phyloP scores from a whole-genome alignment of 92 coral and sea anemone species.

The Actinernus sp. region DNA sequence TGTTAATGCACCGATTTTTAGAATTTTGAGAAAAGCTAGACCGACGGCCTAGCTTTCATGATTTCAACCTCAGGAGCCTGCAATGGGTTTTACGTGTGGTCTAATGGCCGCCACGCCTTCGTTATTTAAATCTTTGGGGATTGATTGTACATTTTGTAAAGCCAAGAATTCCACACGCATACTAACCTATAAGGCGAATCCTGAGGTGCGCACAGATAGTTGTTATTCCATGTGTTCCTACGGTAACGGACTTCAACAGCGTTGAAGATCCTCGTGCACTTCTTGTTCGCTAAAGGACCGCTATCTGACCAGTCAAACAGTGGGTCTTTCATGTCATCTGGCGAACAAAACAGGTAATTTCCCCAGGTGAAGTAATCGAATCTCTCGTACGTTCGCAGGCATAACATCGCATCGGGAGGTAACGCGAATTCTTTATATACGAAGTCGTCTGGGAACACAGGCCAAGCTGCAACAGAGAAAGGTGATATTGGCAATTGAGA shows the following conservation, averaged over 20 bases:
- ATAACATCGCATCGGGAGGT: constrained; percentile 59
- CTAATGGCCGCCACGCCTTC: too few species aligned
- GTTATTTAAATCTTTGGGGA: too few species aligned
- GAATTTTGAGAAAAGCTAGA: too few species aligned
- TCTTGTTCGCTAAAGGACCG: constrained; percentile 47
- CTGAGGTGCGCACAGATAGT: constrained; percentile 75
- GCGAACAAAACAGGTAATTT: constrained; percentile 74
- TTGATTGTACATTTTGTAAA: too few species aligned
- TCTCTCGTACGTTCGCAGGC: constrained; percentile 80
- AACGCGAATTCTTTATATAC: constrained; percentile 58
- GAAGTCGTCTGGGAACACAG: constrained; percentile 87
- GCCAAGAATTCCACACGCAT: too few species aligned
- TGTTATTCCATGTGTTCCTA: constrained; percentile 75
- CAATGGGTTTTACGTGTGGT: too few species aligned
- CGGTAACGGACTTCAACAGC: constrained; percentile 51
- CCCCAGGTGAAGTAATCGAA: constrained; percentile 69
- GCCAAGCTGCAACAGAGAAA: constrained; percentile 77
- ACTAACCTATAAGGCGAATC: constrained; percentile 86
- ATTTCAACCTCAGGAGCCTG: too few species aligned
- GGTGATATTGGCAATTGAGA: too few species aligned
- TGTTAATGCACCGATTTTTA: too few species aligned
- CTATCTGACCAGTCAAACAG: constrained; percentile 84
- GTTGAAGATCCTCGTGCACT: constrained; percentile 74
- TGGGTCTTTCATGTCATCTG: constrained; percentile 80
- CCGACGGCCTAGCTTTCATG: too few species aligned